Percentiles rank a stretch among this genome's conserved stretches.
phyloP scores from a whole-genome alignment of 1,140 invertebrate genomes.

The Stegodyphus dumicola region DNA sequence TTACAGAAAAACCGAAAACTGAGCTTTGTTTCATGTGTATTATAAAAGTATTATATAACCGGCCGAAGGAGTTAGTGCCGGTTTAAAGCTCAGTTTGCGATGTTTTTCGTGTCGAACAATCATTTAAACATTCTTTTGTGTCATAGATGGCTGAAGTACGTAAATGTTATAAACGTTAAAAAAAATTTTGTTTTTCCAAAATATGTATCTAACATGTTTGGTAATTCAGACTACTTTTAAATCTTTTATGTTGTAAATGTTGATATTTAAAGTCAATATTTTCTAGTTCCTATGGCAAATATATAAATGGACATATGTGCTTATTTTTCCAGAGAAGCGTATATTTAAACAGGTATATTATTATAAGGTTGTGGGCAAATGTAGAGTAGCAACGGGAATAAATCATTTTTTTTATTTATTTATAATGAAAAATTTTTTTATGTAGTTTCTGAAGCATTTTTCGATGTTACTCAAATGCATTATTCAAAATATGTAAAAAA shows the following conservation, averaged over 20 bases:
- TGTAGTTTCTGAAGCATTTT: too few species aligned
- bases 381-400: neutral
- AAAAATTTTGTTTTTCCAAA: too few species aligned
- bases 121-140: too few species aligned
- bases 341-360: constrained; percentile 36
- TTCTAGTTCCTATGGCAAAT: constrained; percentile 53
- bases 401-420: neutral
- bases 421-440: neutral
- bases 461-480: too few species aligned
- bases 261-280: constrained; percentile 59
- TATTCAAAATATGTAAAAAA: too few species aligned
- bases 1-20: constrained; percentile 13
- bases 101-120: too few species aligned
- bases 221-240: neutral
- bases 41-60: constrained; percentile 57
- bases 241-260: constrained; percentile 53
- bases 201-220: too few species aligned
- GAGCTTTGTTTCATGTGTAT: constrained; percentile 44
- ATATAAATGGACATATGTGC: constrained; percentile 42
- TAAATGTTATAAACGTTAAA: too few species aligned
- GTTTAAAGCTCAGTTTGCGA: neutral
- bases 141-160: too few species aligned
- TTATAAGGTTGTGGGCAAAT: constrained; percentile 11
- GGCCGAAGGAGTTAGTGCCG: constrained; percentile 25
- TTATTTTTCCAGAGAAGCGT: constrained; percentile 51